These are phyloP conservation scores for Boleophthalmus pectinirostris DNA, from an alignment of 2,113 vertebrate species.

Conservation along the genomic window DNA sequence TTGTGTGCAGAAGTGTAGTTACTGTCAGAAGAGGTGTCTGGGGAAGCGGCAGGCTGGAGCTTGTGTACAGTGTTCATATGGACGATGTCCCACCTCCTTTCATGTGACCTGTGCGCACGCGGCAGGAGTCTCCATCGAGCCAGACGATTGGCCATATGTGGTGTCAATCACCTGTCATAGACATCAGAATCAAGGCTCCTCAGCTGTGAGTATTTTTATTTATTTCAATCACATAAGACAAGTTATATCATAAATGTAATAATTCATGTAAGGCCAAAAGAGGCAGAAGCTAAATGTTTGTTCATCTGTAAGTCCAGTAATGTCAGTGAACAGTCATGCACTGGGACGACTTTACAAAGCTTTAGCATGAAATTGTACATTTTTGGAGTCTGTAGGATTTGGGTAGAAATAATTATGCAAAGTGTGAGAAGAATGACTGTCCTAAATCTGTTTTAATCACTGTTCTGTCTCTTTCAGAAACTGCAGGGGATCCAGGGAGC, in stretches of 20 bases:
- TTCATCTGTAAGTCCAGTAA: neutral
- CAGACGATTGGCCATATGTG: conserved; percentile 93
- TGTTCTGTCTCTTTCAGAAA: conserved; percentile 73
- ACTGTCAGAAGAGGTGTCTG: conserved; percentile 83
- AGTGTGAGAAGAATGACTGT: neutral
- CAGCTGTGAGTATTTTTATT: conserved; percentile 79
- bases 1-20: conserved; percentile 88
- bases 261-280: neutral
- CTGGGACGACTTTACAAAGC: neutral
- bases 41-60: conserved; percentile 86
- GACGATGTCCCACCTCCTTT: conserved; percentile 90
- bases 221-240: neutral
- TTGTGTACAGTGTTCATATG: conserved; percentile 94
- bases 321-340: neutral
- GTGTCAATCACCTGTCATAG: conserved; percentile 93
- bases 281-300: neutral
- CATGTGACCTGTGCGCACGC: conserved; percentile 97
- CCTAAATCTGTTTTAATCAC: conserved; percentile 24
- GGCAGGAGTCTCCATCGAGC: conserved; percentile 90
- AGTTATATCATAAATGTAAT: neutral
- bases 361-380: neutral
- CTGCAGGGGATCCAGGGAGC: conserved; percentile 77
- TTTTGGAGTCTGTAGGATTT: neutral
- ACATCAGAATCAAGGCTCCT: conserved; percentile 83
- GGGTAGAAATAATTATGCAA: neutral